Conservation (phyloP, 2,888 invertebrate species). For the Mimachlamys varia region DNA sequence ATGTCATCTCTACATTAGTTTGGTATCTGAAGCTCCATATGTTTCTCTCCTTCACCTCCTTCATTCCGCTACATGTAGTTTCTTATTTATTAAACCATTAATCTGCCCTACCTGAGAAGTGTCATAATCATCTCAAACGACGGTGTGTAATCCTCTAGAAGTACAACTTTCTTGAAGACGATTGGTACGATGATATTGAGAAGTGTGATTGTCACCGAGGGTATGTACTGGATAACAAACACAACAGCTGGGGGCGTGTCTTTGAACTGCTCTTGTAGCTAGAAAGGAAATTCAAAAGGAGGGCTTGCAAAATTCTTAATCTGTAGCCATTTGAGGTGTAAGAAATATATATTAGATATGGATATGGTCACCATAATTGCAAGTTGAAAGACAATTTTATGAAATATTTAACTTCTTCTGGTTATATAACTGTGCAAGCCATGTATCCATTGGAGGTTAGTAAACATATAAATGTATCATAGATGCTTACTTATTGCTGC, state of each 20-base stretch:
- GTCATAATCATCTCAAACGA: slow-evolving; percentile 87
- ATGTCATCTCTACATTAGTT: no score
- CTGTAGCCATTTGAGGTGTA: no score
- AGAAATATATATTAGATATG: no score
- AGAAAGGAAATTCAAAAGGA: slow-evolving; percentile 38
- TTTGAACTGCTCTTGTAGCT: slow-evolving; percentile 51
- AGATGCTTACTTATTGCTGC: no score
- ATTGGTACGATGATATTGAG: slow-evolving; percentile 90
- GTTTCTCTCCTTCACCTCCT: no score
- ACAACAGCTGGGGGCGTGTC: slow-evolving; percentile 59
- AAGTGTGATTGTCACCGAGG: slow-evolving; percentile 89
- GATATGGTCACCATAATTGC: neutral
- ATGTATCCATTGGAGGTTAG: no score
- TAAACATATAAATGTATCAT: no score
- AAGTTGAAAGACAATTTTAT: neutral
- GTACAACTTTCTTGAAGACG: slow-evolving; percentile 88
- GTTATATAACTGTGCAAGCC: no score
- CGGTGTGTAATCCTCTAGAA: slow-evolving; percentile 89
- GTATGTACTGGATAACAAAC: slow-evolving; percentile 88
- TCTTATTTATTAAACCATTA: no score
- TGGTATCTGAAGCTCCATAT: no score
- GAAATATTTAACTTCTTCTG: neutral
- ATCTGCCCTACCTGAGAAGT: slow-evolving; percentile 83
- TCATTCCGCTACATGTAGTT: no score
- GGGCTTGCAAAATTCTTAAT: no score